Base-by-base conservation (phyloP, 2,113 vertebrate genomes). In the Zapus hudsonius region DNA sequence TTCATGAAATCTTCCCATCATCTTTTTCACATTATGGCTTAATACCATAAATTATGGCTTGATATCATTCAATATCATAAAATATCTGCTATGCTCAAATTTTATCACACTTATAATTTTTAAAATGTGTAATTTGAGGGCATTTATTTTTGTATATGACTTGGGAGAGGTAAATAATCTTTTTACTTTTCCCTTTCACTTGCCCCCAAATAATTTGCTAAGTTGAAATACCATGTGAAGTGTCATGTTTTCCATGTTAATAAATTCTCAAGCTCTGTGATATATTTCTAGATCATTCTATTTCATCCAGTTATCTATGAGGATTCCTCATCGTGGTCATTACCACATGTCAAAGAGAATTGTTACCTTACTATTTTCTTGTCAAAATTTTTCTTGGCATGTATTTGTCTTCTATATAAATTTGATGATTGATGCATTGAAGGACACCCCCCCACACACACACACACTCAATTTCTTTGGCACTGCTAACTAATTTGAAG, bases 371-470 rank as follows among this genome's bases (percentile, higher is more conserved):
- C 64, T 75, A 69, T 82, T 85, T 72, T 93, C 44, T 33, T 84
- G 33, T 86, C 83, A 92, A 83, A 57, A 40, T 55, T 44, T 59
- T 75, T 78, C 67, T 80, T 74, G 17, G 67, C 23, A 64, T 36
- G 17, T 69, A 69, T 69, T 69, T 42, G 38, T 27, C 38, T 42
- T 72, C 23, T 25, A 83, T n/a, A 73, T 66, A 16, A 76, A 80
- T 93, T 89, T 75, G 87, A 1, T 10, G 63, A 86, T 84, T 17
- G 74, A 44, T 63, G 82, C 75, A 78, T 78, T 85, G 91, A 95
- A 44, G 16, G 75, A 63, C 8, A 7, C 38, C 31, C 27, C 13
- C 27, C 23, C 69, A n/a, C n/a, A n/a, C n/a, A n/a, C n/a, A n/a
- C n/a, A n/a, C n/a, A n/a, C n/a, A n/a, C n/a, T n/a, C 19, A 59